phyloP scores from a whole-genome alignment of 2,888 invertebrate species.

The Cyaniris semiargus region DNA sequence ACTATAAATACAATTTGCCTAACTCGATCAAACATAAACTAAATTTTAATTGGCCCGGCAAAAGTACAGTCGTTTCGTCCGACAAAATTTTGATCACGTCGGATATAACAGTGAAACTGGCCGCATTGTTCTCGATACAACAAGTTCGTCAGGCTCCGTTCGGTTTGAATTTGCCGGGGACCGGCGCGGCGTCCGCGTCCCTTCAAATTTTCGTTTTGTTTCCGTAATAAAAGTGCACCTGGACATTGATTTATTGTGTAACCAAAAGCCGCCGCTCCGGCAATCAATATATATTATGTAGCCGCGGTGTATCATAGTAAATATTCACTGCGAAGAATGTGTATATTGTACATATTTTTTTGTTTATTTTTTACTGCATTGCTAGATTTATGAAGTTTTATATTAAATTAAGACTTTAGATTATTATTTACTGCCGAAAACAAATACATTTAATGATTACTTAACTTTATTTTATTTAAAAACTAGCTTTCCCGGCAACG shows the following conservation, averaged over 20 bases:
- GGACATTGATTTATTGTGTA: constrained; percentile 23
- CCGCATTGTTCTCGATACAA: constrained; percentile 5
- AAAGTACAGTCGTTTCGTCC: neutral
- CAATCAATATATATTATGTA: constrained; percentile 11
- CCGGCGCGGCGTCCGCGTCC: neutral
- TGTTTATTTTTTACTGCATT: neutral
- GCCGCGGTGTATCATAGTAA: neutral
- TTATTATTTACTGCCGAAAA: too few relatives aligned
- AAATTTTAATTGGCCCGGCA: constrained; percentile 13
- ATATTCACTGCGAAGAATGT: neutral
- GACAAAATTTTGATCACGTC: constrained; percentile 10
- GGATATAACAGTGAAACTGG: constrained; percentile 16
- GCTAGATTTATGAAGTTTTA: neutral
- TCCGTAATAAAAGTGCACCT: constrained; percentile 27
- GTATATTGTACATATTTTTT: neutral
- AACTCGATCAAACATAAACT: constrained; percentile 6
- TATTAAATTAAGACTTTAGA: too few relatives aligned
- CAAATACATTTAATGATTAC: too few relatives aligned
- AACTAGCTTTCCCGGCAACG: too few relatives aligned
- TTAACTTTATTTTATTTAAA: too few relatives aligned
- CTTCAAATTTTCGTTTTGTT: constrained; percentile 21
- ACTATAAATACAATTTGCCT: neutral
- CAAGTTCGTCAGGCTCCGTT: constrained; percentile 6
- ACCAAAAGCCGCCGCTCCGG: constrained; percentile 1
- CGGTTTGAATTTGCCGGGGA: neutral